Evolutionary conservation across 2,113 vertebrate species (phyloP), one percentile per base, ranked within the genome.

Genomic region (Hirundichthys speculiger): DNA sequence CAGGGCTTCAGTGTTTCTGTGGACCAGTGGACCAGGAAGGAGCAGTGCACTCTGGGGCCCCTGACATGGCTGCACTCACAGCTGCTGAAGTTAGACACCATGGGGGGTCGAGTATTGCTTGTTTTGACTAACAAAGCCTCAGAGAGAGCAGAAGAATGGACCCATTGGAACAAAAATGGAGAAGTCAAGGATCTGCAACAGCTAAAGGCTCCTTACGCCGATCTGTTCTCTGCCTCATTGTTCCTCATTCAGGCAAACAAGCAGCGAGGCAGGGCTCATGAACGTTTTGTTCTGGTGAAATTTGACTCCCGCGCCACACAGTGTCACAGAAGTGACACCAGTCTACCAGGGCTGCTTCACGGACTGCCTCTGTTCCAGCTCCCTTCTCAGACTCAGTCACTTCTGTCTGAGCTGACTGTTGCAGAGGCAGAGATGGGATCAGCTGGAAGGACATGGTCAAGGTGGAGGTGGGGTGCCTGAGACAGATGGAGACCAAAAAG

Each of bases 41-140:
- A 94, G 16, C 82, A 95, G 4, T 82, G 92, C 0, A 71, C 81
- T 0, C 59, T 90, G 62, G 94, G 94, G 0, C 92, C 95, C 0
- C 71, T 96, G 60, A 94, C 92, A 1, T 99, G 97, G 97, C 81
- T 96, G 22, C 93, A 98, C 0, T 88, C 92, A 0, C 92, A 94
- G 79, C 88, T 95, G 43, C 84, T 54, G 7, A 83, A 56, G 21
- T 79, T 93, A 0, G 83, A 93, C 18, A 78, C 65, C 45, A 84
- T 86, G 0, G 87, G 91, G 0, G 94, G 93, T 5, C 70, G 86
- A 21, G 50, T 93, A 8, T 39, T 98, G 22, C 73, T 99, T 14
- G 85, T 96, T 30, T 88, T 98, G 75, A 95, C 92, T 0, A 78
- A 54, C 0, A 89, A 86, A 0, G 92, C 95, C 0, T 69, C 80